phyloP scores from a whole-genome alignment of 1,140 invertebrate genomes.

The Drosophila subpulchrella region DNA sequence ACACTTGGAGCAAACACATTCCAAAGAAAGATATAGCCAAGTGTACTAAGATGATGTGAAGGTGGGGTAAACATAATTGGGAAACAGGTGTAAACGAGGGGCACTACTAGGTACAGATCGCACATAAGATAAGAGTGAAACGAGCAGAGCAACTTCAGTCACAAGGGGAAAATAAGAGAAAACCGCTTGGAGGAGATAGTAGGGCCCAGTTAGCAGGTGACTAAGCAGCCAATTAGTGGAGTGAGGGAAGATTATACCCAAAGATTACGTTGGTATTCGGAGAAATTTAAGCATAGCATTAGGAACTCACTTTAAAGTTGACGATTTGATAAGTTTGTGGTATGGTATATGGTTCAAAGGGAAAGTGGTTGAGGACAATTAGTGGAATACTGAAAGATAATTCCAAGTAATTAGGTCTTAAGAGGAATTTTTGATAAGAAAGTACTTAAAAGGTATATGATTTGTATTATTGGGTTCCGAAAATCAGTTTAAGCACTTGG shows the following conservation, averaged over 20 bases:
- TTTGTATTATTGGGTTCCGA: too few species aligned
- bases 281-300: constrained; percentile 2
- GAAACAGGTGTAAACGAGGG: constrained; percentile 66
- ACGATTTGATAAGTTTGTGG: neutral
- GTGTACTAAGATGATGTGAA: constrained; percentile 43
- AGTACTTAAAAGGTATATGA: too few species aligned
- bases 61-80: constrained; percentile 63
- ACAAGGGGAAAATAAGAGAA: constrained; percentile 12
- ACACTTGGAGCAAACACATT: constrained; percentile 42
- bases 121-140: constrained; percentile 42
- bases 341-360: neutral
- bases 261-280: neutral
- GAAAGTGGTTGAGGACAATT: neutral
- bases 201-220: constrained; percentile 3
- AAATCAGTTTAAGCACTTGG: too few species aligned
- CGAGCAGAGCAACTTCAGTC: constrained; percentile 33
- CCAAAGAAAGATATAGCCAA: constrained; percentile 1
- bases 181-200: neutral
- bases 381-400: too few species aligned
- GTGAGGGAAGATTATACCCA: constrained; percentile 2
- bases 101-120: constrained; percentile 27
- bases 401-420: neutral
- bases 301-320: neutral
- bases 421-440: too few species aligned
- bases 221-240: constrained; percentile 24